A percentile compares a stretch with the other conserved stretches of the same genome.
Evolutionary conservation across 2,888 invertebrate species (phyloP).

Genomic region (Phorcus lineatus): DNA sequence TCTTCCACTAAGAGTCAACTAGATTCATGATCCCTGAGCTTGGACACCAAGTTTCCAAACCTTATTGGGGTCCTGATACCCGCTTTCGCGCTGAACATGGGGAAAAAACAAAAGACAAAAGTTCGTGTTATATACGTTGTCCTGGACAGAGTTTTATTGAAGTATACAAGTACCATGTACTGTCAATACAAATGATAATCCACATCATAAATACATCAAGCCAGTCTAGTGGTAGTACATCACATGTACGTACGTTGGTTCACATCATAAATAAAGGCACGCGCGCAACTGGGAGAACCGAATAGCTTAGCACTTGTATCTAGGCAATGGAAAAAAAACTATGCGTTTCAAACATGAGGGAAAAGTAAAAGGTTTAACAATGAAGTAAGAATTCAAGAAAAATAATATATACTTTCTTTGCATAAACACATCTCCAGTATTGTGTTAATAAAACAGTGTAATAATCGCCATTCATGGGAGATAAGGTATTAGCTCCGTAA

Average conservation of each 20-base stretch:
- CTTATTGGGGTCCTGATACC: too few species aligned
- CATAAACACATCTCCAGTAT: slow-evolving; percentile 19
- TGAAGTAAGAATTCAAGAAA: slow-evolving; percentile 16
- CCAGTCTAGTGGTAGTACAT: slow-evolving; percentile 54
- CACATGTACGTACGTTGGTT: slow-evolving; percentile 50
- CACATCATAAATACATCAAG: slow-evolving; percentile 63
- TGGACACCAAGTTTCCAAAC: too few species aligned
- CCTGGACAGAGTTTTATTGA: slow-evolving; percentile 54
- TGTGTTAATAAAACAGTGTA: slow-evolving; percentile 6
- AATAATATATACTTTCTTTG: slow-evolving; percentile 18
- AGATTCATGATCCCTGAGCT: too few species aligned
- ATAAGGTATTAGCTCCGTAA: background rate
- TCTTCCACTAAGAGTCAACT: too few species aligned
- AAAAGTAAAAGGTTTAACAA: slow-evolving; percentile 9
- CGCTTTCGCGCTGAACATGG: too few species aligned
- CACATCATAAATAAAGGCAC: slow-evolving; percentile 52
- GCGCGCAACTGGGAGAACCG: slow-evolving; percentile 27
- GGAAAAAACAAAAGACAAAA: too few species aligned
- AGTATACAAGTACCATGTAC: slow-evolving; percentile 66
- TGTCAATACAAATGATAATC: slow-evolving; percentile 39
- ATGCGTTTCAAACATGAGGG: slow-evolving; percentile 21
- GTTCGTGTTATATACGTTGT: background rate
- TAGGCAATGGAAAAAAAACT: slow-evolving; percentile 15
- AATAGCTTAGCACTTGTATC: slow-evolving; percentile 19
- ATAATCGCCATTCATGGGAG: slow-evolving; percentile 17